These are phyloP conservation scores for Proctacanthus coquilletti DNA, from an alignment of 1,140 invertebrate species.

Conservation along the genomic window DNA sequence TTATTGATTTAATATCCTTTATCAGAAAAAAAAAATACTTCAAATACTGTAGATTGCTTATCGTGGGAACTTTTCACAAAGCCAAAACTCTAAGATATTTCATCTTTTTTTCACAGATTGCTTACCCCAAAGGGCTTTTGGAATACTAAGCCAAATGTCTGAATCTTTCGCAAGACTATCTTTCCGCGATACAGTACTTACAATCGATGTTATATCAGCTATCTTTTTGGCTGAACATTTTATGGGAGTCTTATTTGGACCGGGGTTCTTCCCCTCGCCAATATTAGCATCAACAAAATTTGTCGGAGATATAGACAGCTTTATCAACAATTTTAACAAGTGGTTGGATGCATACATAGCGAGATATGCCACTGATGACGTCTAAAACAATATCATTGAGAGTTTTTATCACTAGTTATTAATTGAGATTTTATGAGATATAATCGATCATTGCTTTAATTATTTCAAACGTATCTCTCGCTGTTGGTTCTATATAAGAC, in stretches of 20 bases:
- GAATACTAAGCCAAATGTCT: slow-evolving; percentile 20
- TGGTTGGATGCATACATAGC: slow-evolving; percentile 11
- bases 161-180: slow-evolving; percentile 23
- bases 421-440: slow-evolving; percentile 13
- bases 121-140: slow-evolving; percentile 19
- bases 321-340: slow-evolving; percentile 16
- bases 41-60: no score
- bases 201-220: slow-evolving; percentile 15
- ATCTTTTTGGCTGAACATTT: slow-evolving; percentile 22
- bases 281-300: slow-evolving; percentile 8
- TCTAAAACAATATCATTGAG: background rate
- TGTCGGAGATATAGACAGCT: slow-evolving; percentile 15
- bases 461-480: slow-evolving; percentile 65
- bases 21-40: no score
- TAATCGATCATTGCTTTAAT: slow-evolving; percentile 51
- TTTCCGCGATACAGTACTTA: slow-evolving; percentile 16
- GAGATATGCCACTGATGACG: background rate
- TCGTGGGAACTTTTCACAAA: no score
- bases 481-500: slow-evolving; percentile 55
- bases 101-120: slow-evolving; percentile 11
- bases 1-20: background rate
- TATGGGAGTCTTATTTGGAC: slow-evolving; percentile 14
- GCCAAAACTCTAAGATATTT: no score
- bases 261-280: slow-evolving; percentile 12
- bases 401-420: background rate